phyloP scores from a whole-genome alignment of 1,140 invertebrate species.

The Lepidurus arcticus region DNA sequence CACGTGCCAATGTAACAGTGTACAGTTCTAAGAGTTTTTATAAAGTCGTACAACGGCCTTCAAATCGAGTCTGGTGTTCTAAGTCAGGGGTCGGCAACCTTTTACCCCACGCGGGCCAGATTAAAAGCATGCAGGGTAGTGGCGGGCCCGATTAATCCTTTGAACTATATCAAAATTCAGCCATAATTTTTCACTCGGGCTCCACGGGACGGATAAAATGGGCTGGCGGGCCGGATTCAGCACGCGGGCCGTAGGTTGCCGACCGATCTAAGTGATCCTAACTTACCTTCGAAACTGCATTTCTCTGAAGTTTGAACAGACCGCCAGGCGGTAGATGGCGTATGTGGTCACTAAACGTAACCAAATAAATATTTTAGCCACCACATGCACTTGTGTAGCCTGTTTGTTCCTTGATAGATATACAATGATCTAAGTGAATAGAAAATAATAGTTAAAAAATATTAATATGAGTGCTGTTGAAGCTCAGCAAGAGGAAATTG shows the following conservation, averaged over 20 bases:
- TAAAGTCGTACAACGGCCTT: neutral
- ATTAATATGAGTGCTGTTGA: slow-evolving; percentile 44
- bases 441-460: neutral
- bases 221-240: too few relatives aligned
- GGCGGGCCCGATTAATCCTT: too few relatives aligned
- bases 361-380: too few relatives aligned
- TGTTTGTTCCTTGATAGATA: neutral
- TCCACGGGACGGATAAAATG: too few relatives aligned
- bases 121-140: too few relatives aligned
- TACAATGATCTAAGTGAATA: neutral
- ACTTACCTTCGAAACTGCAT: neutral
- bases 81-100: too few relatives aligned
- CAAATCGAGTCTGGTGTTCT: neutral
- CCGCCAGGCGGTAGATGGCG: neutral
- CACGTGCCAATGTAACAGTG: neutral
- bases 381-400: neutral
- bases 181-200: too few relatives aligned
- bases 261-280: too few relatives aligned
- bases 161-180: too few relatives aligned
- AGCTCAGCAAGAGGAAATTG: slow-evolving; percentile 77
- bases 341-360: too few relatives aligned
- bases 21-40: neutral
- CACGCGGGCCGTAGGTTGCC: too few relatives aligned
- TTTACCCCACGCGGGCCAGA: too few relatives aligned
- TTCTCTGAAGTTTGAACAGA: neutral